Evolutionary conservation across 2,113 vertebrate species (phyloP), one percentile per base, ranked within the genome.

Genomic region (Echinops telfairi): DNA sequence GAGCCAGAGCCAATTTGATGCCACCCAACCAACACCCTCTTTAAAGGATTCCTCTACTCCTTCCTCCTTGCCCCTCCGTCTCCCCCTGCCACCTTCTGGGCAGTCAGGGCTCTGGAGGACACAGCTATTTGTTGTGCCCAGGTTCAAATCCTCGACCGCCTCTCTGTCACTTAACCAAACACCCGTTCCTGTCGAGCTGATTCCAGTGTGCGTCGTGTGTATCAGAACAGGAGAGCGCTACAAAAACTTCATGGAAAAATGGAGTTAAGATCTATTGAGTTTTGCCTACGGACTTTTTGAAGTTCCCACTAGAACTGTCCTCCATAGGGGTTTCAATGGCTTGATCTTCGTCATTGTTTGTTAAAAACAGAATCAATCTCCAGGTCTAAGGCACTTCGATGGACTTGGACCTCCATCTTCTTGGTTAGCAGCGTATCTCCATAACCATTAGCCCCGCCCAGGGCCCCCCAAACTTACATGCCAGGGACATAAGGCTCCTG

Each of bases 11-110:
- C 19, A 4, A 62, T 10, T 22, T n/a, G 31, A 70, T 3, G 3
- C 4, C 16, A 70, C 68, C 68, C 3, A 31, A 70, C 29, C 31
- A 70, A 10, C 43, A 0, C 17, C 12, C 36, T 47, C 12, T 27
- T 27, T 5, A 23, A 38, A 33, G 57, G 15, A 6, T 4, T 2
- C 23, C 20, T 6, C 2, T 0, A 6, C 3, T 15, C 10, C 36
- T 36, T 23, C 68, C 64, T n/a, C 40, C 12, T 2, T 23, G 2
- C 19, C 19, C 4, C 33, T 27, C 40, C 43, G 11, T 0, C 11
- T 6, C 10, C 43, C 58, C 27, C 40, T 16, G 12, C 19, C 43
- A 57, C 82, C 20, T 58, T 14, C 23, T 8, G 9, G 31, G 43
- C n/a, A 2, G 0, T n/a, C 0, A 31, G 5, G 47, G 25, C 15